A percentile compares a stretch with the other conserved stretches of the same genome.
Conservation (phyloP, 2,797 vertebrate species). For the Arrhamphus sclerolepis region DNA sequence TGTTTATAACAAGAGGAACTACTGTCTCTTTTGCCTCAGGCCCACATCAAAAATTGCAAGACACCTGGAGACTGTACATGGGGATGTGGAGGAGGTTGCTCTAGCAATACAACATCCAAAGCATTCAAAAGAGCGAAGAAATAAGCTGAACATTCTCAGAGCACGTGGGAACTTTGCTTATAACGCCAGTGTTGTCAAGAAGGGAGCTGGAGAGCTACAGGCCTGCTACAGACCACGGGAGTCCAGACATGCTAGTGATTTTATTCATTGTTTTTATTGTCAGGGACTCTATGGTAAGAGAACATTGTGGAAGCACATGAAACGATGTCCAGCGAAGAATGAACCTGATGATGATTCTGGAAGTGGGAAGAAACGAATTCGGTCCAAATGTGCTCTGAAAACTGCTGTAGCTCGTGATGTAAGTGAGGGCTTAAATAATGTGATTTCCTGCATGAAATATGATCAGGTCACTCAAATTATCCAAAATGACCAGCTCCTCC, state of each 20-base stretch:
- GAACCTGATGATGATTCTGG: constrained; percentile 1
- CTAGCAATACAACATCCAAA: neutral
- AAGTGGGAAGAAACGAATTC: neutral
- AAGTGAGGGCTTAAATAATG: constrained; percentile 13
- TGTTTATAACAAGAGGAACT: constrained; percentile 2
- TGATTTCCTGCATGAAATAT: constrained; percentile 16
- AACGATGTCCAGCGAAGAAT: constrained; percentile 12
- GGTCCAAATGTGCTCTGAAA: constrained; percentile 21
- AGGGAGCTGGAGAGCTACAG: neutral
- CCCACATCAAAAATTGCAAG: constrained; percentile 1
- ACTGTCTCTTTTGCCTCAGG: neutral
- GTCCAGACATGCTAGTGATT: constrained; percentile 1
- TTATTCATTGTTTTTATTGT: constrained; percentile 31
- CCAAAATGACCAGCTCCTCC: constrained; percentile 7
- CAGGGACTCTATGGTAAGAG: constrained; percentile 19
- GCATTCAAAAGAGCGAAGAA: neutral
- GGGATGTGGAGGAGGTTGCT: neutral
- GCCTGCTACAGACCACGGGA: neutral
- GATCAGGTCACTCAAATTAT: neutral
- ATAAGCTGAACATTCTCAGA: neutral
- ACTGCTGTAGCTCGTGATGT: constrained; percentile 11
- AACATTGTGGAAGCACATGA: constrained; percentile 17
- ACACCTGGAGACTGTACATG: neutral
- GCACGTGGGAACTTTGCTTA: constrained; percentile 1
- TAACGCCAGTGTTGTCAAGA: neutral